Evolutionary conservation across 2,888 invertebrate species (phyloP).

Genomic region (Pardosa pseudoannulata): DNA sequence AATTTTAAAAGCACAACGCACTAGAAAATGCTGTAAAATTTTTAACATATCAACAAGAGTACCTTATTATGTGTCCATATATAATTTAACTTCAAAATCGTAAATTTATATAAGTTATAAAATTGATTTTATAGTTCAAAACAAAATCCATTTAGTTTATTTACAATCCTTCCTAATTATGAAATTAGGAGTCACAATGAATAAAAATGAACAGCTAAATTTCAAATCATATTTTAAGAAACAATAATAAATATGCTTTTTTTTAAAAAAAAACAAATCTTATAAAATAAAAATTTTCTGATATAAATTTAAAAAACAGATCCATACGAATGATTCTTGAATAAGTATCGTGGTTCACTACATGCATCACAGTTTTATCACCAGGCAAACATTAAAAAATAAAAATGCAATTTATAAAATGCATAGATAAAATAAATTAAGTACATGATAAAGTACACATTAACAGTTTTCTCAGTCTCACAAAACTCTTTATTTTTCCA

Average conservation of each 20-base stretch:
- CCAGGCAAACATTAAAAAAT: slow-evolving; percentile 45
- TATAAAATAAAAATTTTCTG: neutral
- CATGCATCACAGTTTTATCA: slow-evolving; percentile 60
- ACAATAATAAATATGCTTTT: slow-evolving; percentile 21
- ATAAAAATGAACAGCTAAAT: neutral
- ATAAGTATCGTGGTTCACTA: neutral
- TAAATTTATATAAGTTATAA: neutral
- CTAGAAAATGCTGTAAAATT: neutral
- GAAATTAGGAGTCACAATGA: neutral
- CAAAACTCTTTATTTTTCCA: neutral
- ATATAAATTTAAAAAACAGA: neutral
- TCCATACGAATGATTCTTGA: neutral
- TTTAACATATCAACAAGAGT: neutral
- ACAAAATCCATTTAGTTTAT: too few species aligned
- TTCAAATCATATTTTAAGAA: neutral
- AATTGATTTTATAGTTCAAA: neutral
- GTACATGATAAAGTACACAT: slow-evolving; percentile 25
- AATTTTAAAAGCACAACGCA: neutral
- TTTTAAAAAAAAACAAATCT: neutral
- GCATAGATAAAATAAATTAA: slow-evolving; percentile 47
- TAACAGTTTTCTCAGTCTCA: neutral
- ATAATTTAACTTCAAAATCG: neutral
- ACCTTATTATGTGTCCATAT: too few species aligned
- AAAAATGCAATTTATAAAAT: slow-evolving; percentile 35
- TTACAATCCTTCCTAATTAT: neutral